Conservation (phyloP, 2,888 invertebrate species). For the Oasisia sp. region DNA sequence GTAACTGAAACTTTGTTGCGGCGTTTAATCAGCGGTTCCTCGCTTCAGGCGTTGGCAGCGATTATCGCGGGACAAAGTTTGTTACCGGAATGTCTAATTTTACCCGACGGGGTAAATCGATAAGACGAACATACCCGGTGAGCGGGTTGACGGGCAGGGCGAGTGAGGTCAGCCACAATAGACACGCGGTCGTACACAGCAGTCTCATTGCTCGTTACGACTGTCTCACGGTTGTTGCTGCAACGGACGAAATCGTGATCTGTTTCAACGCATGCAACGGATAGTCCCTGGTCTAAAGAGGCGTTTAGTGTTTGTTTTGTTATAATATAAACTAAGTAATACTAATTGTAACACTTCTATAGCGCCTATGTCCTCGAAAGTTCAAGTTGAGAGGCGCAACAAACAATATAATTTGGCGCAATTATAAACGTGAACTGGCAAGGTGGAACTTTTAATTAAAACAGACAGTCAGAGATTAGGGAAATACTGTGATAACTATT, state of each 20-base stretch:
- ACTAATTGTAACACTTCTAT: too few species aligned
- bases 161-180: background rate
- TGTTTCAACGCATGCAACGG: background rate
- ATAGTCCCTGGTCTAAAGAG: too few species aligned
- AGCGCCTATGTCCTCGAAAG: too few species aligned
- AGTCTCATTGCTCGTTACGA: background rate
- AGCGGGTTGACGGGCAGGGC: background rate
- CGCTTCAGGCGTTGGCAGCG: background rate
- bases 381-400: too few species aligned
- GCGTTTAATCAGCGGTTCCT: background rate
- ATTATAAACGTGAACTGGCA: background rate
- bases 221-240: background rate
- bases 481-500: background rate
- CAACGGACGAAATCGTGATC: background rate
- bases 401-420: background rate
- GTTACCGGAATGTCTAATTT: background rate
- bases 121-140: background rate
- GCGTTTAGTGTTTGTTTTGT: too few species aligned
- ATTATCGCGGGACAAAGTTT: background rate
- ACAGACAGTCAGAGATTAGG: background rate
- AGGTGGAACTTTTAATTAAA: background rate
- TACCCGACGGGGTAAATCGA: background rate
- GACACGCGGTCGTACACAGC: background rate
- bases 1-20: too few species aligned
- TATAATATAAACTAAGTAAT: too few species aligned